Evolutionary conservation across 2,888 invertebrate species (phyloP).

Genomic region (Hypercompe scribonia): DNA sequence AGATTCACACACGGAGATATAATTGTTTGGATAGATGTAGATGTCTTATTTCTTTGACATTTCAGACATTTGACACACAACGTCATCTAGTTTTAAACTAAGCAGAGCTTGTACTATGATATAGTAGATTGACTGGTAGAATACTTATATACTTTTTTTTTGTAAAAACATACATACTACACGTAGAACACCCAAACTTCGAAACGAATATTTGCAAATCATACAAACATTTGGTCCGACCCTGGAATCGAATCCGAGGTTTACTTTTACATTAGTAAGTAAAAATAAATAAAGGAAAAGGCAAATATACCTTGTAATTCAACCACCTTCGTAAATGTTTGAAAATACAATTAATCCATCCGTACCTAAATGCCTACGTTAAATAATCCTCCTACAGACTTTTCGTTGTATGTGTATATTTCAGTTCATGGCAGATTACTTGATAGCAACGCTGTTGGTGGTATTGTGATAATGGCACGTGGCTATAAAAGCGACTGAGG

Average conservation of each 20-base stretch:
- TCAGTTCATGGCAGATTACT: conserved; percentile 41
- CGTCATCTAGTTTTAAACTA: too few relatives aligned
- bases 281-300: not conserved
- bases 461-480: conserved; percentile 15
- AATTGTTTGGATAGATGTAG: too few relatives aligned
- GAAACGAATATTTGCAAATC: too few relatives aligned
- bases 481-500: conserved; percentile 39
- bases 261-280: not conserved
- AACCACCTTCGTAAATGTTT: not conserved
- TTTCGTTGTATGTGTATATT: conserved; percentile 19
- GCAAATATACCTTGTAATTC: not conserved
- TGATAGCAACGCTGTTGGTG: conserved; percentile 27
- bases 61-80: too few relatives aligned
- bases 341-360: not conserved
- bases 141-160: too few relatives aligned
- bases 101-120: too few relatives aligned
- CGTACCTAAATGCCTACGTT: conserved; percentile 1
- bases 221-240: too few relatives aligned
- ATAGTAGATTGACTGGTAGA: too few relatives aligned
- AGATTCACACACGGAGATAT: not conserved
- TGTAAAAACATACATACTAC: too few relatives aligned
- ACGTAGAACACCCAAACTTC: too few relatives aligned
- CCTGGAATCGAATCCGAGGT: too few relatives aligned
- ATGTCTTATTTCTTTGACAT: too few relatives aligned
- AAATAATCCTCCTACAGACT: conserved; percentile 12